These are phyloP conservation scores for Penelope pileata DNA, from an alignment of 2,113 vertebrate species.

Conservation along the genomic window DNA sequence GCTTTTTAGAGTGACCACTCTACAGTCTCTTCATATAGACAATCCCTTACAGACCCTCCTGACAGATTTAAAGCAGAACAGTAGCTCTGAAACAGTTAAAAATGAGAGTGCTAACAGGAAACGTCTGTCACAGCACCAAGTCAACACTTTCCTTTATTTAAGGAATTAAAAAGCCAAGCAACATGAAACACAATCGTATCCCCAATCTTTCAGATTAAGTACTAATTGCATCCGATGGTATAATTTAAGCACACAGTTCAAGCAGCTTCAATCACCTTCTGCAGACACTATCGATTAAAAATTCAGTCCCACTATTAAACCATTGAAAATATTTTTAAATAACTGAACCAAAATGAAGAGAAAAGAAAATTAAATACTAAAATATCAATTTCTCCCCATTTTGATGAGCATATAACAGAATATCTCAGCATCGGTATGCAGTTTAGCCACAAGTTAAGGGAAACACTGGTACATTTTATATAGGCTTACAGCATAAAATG, in stretches of 20 bases:
- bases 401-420: background rate
- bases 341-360: background rate
- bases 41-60: conserved; percentile 71
- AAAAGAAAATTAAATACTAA: background rate
- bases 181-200: background rate
- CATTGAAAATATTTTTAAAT: background rate
- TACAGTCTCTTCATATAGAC: conserved; percentile 77
- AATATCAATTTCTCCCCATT: background rate
- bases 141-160: background rate
- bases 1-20: conserved; percentile 85
- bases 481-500: background rate
- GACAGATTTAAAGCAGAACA: conserved; percentile 61
- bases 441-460: conserved; percentile 24
- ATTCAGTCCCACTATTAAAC: background rate
- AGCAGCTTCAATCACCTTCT: background rate
- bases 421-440: conserved; percentile 1
- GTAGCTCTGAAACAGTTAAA: conserved; percentile 58
- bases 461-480: background rate
- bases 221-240: background rate
- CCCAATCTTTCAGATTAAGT: background rate
- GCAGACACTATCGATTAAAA: background rate
- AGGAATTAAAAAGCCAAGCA: conserved; percentile 25
- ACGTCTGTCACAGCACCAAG: background rate
- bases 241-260: background rate
- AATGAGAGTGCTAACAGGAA: background rate